These are phyloP conservation scores for Rosalia funebris DNA, from an alignment of 2,888 invertebrate genomes.

Conservation along the genomic window DNA sequence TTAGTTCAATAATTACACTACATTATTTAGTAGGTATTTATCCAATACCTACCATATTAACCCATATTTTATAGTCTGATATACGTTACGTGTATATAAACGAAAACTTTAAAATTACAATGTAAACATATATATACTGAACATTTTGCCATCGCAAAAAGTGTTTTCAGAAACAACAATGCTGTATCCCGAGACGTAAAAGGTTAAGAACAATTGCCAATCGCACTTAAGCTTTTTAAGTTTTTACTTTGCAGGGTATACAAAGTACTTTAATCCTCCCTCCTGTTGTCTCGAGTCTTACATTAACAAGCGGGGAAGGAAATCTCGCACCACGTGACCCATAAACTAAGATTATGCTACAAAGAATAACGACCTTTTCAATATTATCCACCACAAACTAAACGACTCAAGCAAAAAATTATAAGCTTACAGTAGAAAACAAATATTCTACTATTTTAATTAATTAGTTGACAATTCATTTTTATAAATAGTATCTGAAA, in stretches of 20 bases:
- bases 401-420: neutral
- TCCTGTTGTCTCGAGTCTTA: constrained; percentile 17
- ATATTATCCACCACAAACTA: neutral
- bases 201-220: constrained; percentile 16
- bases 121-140: too few species aligned
- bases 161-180: neutral
- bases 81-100: too few species aligned
- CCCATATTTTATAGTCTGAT: too few species aligned
- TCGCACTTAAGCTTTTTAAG: constrained; percentile 13
- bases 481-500: too few species aligned
- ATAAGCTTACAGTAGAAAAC: too few species aligned
- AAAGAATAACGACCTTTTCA: constrained; percentile 9
- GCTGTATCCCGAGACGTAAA: constrained; percentile 10
- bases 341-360: constrained; percentile 12
- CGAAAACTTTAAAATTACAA: too few species aligned
- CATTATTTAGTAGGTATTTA: too few species aligned
- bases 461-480: too few species aligned
- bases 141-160: neutral
- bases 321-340: constrained; percentile 17
- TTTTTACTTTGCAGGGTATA: constrained; percentile 7
- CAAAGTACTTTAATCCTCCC: constrained; percentile 20
- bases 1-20: too few species aligned
- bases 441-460: too few species aligned
- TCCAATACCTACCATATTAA: too few species aligned
- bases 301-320: constrained; percentile 18